These are phyloP conservation scores for Macroglossus sobrinus DNA, from an alignment of 2,113 vertebrate species.

Conservation along the genomic window DNA sequence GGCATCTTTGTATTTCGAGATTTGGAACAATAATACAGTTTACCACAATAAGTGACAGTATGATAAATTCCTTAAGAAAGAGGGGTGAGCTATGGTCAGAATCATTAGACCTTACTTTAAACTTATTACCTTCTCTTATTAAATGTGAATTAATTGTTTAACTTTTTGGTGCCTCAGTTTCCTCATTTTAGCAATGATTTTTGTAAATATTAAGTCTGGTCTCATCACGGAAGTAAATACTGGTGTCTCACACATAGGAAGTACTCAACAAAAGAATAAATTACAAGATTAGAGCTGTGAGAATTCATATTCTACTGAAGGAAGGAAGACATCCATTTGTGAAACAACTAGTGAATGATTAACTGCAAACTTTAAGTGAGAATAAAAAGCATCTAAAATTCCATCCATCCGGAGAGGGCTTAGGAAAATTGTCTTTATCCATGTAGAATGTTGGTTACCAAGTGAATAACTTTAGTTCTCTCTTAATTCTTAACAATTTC, in stretches of 20 bases:
- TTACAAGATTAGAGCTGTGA: not conserved
- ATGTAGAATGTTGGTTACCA: slow-evolving; percentile 35
- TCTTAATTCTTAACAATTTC: slow-evolving; percentile 65
- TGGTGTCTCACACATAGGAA: not conserved
- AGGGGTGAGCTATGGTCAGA: not conserved
- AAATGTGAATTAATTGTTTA: not conserved
- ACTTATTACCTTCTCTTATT: not conserved
- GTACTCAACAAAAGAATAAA: not conserved
- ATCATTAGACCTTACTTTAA: not conserved
- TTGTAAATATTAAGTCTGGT: not conserved
- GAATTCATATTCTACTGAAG: not conserved
- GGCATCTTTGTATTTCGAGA: not conserved
- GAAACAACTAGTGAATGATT: slow-evolving; percentile 5
- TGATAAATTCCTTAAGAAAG: not conserved
- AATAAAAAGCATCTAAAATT: not conserved
- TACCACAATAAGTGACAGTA: not conserved
- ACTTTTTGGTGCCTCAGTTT: not conserved
- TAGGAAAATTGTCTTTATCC: not conserved
- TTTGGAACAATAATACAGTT: not conserved
- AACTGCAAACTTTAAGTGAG: not conserved
- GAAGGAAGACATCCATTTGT: not conserved
- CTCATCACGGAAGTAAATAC: not conserved
- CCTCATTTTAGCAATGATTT: not conserved
- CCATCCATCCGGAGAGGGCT: not conserved
- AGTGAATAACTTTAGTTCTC: slow-evolving; percentile 59